These are phyloP conservation scores for Drosophila orosa DNA, from an alignment of 1,140 invertebrate genomes.

Conservation along the genomic window DNA sequence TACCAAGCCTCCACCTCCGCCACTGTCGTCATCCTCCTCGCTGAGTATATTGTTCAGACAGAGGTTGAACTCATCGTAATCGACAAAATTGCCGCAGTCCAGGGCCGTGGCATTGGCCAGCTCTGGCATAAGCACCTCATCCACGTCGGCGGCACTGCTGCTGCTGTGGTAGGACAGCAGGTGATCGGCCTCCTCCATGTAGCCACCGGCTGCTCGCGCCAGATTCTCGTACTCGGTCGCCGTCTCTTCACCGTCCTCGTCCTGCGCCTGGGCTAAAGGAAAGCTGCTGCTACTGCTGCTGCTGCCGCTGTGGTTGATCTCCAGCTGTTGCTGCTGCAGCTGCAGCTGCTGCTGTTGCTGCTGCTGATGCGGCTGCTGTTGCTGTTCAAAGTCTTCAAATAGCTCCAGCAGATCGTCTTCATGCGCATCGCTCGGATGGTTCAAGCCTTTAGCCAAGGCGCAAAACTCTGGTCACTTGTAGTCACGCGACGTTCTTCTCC, in stretches of 20 bases:
- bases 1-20: constrained; percentile 9
- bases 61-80: constrained; percentile 81
- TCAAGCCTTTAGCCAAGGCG: constrained; percentile 81
- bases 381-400: constrained; percentile 60
- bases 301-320: constrained; percentile 15
- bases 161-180: constrained; percentile 57
- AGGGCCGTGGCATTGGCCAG: constrained; percentile 53
- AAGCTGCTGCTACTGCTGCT: constrained; percentile 58
- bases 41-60: constrained; percentile 78
- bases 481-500: constrained; percentile 86
- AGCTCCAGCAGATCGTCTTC: constrained; percentile 67
- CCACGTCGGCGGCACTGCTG: constrained; percentile 49
- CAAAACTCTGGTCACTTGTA: constrained; percentile 86
- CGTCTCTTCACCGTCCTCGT: constrained; percentile 42
- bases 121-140: constrained; percentile 66
- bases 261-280: constrained; percentile 79
- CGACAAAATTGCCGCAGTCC: constrained; percentile 77
- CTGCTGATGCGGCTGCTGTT: constrained; percentile 36
- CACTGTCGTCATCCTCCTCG: constrained; percentile 62
- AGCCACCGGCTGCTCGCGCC: constrained; percentile 41
- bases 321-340: constrained; percentile 30
- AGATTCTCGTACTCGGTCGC: constrained; percentile 30
- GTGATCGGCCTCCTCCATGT: constrained; percentile 48
- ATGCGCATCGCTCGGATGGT: constrained; percentile 58
- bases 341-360: constrained; percentile 25